phyloP scores from a whole-genome alignment of 2,113 vertebrate species.

The Nothoprocta pentlandii region DNA sequence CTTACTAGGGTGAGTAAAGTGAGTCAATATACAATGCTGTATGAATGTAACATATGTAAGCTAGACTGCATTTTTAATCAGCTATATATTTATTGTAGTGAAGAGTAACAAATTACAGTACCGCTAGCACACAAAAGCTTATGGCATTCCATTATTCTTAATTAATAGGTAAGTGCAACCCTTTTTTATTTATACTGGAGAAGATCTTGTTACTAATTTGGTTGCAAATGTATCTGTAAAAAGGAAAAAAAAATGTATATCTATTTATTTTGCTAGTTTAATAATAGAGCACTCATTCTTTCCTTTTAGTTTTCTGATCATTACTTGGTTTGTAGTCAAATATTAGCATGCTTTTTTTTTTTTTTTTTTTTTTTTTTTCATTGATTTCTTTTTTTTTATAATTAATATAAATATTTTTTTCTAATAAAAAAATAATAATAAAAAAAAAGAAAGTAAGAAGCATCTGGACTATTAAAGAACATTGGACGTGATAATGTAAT shows the following conservation, averaged over 20 bases:
- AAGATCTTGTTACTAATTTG: slow-evolving; percentile 72
- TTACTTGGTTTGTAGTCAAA: slow-evolving; percentile 50
- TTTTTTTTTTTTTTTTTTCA: too few species aligned
- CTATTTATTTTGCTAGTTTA: slow-evolving; percentile 73
- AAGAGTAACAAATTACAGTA: slow-evolving; percentile 77
- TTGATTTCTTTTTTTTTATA: too few species aligned
- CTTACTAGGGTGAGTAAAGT: slow-evolving; percentile 1
- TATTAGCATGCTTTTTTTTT: slow-evolving; percentile 43
- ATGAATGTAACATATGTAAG: slow-evolving; percentile 58
- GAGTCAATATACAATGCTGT: slow-evolving; percentile 31
- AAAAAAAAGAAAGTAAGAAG: not conserved
- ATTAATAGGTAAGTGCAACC: slow-evolving; percentile 78
- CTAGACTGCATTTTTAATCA: slow-evolving; percentile 72
- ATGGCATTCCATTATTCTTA: slow-evolving; percentile 81
- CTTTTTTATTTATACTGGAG: slow-evolving; percentile 75
- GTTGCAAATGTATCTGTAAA: slow-evolving; percentile 74
- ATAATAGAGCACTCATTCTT: slow-evolving; percentile 62
- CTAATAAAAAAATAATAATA: not conserved
- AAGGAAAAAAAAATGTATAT: slow-evolving; percentile 62
- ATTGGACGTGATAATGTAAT: not conserved
- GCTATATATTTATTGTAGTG: slow-evolving; percentile 68
- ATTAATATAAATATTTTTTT: too few species aligned
- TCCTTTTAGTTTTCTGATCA: slow-evolving; percentile 31
- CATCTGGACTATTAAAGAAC: not conserved
- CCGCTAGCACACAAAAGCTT: slow-evolving; percentile 73